A percentile compares a stretch with the other conserved stretches of the same genome.
Evolutionary conservation across 2,888 invertebrate species (phyloP).

Genomic region (Pammene fasciana): DNA sequence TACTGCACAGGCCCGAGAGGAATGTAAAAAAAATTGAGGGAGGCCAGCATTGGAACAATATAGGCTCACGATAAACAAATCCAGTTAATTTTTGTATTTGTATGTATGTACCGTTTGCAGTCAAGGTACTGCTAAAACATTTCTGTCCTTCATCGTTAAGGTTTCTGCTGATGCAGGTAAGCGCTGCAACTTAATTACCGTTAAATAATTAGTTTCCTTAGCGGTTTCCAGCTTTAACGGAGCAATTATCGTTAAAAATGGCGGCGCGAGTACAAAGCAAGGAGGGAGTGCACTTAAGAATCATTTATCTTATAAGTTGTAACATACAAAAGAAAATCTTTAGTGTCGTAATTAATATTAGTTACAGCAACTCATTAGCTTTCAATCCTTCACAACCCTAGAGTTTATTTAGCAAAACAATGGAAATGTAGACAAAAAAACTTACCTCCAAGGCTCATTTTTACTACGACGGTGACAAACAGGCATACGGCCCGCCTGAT

Average conservation of each 20-base stretch:
- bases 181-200: conserved; percentile 29
- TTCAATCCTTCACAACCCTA: no score
- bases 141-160: conserved; percentile 1
- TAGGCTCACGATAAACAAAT: neutral
- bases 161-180: conserved; percentile 22
- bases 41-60: no score
- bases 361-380: no score
- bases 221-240: conserved; percentile 7
- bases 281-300: conserved; percentile 1
- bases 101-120: neutral
- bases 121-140: conserved; percentile 3
- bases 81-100: no score
- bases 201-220: conserved; percentile 33
- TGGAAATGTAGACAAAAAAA: no score
- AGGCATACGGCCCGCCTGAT: no score
- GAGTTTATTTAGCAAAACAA: no score
- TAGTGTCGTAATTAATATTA: no score
- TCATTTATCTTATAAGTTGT: conserved; percentile 1
- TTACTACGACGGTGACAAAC: no score
- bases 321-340: neutral
- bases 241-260: conserved; percentile 9
- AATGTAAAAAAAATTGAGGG: no score
- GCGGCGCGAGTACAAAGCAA: neutral
- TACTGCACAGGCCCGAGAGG: no score
- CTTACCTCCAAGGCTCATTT: no score